These are phyloP conservation scores for Abscondita cerata DNA, from an alignment of 2,888 invertebrate genomes.

Conservation along the genomic window DNA sequence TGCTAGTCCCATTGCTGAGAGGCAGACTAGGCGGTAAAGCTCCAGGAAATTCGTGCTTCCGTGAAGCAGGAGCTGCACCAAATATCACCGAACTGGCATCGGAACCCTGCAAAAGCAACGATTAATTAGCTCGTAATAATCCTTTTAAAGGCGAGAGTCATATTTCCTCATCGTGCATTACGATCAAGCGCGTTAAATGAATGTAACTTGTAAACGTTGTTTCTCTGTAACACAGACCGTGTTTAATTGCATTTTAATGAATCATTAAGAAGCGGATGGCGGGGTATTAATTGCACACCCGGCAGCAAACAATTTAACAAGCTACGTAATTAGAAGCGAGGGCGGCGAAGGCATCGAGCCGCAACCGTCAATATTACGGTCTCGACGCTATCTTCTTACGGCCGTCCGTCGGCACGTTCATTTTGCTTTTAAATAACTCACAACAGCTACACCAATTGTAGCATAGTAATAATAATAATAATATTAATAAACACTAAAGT, in stretches of 20 bases:
- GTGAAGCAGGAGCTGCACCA: constrained; percentile 67
- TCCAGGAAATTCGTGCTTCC: constrained; percentile 70
- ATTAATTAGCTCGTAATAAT: background rate
- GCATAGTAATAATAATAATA: background rate
- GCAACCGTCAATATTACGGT: constrained; percentile 30
- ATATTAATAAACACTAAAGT: too few species aligned
- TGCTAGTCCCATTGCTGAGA: constrained; percentile 68
- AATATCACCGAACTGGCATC: constrained; percentile 71
- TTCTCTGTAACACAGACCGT: constrained; percentile 25
- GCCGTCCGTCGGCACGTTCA: too few species aligned
- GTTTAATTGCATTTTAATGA: constrained; percentile 48
- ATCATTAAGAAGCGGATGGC: constrained; percentile 51
- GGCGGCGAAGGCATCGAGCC: constrained; percentile 30
- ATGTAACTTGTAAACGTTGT: constrained; percentile 24
- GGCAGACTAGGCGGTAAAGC: constrained; percentile 64
- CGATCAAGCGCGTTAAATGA: constrained; percentile 14
- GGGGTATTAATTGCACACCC: constrained; percentile 40
- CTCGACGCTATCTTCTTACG: background rate
- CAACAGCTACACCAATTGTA: background rate
- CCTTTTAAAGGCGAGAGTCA: background rate
- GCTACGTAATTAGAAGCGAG: constrained; percentile 37
- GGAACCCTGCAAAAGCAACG: constrained; percentile 67
- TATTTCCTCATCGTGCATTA: constrained; percentile 8
- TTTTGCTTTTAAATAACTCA: background rate
- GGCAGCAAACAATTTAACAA: constrained; percentile 40